Evolutionary conservation across 2,113 vertebrate genomes (phyloP).

Genomic region (Sakesphorus luctuosus): DNA sequence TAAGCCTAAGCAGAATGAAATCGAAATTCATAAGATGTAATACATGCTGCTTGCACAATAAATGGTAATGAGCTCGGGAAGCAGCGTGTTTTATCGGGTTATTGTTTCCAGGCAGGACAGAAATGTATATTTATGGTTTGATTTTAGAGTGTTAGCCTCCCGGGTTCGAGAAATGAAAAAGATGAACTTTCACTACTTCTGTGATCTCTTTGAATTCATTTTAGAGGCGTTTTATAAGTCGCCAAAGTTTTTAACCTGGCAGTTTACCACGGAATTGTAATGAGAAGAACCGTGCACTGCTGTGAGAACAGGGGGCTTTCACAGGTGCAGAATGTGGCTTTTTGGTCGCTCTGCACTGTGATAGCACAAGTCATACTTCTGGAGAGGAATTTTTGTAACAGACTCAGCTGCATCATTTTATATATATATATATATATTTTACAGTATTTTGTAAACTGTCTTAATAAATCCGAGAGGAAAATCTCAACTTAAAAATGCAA

Average conservation of each 20-base stretch:
- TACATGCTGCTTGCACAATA: constrained; percentile 63
- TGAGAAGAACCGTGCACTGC: neutral
- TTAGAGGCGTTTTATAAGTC: constrained; percentile 46
- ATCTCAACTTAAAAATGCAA: neutral
- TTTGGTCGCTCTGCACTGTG: neutral
- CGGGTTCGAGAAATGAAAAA: constrained; percentile 67
- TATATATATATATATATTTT: neutral
- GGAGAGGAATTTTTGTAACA: neutral
- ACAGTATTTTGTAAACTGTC: neutral
- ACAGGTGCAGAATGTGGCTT: neutral
- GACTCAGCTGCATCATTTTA: neutral
- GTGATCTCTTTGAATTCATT: constrained; percentile 57
- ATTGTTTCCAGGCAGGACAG: constrained; percentile 64
- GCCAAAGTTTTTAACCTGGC: constrained; percentile 51
- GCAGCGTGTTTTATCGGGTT: constrained; percentile 42
- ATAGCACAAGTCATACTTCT: neutral
- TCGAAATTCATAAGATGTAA: constrained; percentile 58
- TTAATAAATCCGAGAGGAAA: constrained; percentile 21
- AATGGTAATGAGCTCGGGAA: constrained; percentile 65
- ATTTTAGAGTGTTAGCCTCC: constrained; percentile 50
- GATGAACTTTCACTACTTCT: constrained; percentile 63
- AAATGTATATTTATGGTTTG: constrained; percentile 71
- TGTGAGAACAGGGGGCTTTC: neutral
- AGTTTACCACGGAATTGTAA: constrained; percentile 11
- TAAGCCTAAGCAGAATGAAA: constrained; percentile 41